Conservation (phyloP, 2,797 vertebrate species). For the Tokudaia muenninki region DNA sequence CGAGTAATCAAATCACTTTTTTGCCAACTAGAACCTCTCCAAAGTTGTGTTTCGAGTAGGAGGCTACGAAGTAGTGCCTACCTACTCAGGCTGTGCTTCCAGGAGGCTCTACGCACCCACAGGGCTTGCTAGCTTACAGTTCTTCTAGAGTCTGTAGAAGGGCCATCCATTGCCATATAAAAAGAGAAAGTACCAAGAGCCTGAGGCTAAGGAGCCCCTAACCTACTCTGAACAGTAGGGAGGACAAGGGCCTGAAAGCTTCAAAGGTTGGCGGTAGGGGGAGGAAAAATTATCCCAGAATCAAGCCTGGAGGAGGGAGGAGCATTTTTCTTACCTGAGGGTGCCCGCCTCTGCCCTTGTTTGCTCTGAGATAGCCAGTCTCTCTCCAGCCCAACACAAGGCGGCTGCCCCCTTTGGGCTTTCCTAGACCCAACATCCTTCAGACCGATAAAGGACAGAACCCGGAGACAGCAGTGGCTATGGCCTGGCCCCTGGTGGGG, state of each 20-base stretch:
- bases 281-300: background rate
- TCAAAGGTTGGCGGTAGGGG: background rate
- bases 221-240: background rate
- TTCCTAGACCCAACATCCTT: background rate
- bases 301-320: conserved; percentile 57
- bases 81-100: background rate
- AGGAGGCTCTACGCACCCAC: background rate
- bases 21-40: conserved; percentile 44
- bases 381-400: background rate
- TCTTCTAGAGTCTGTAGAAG: background rate
- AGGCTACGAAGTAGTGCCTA: background rate
- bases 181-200: background rate
- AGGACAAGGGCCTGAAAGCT: background rate
- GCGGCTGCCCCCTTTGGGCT: conserved; percentile 13
- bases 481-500: background rate
- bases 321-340: conserved; percentile 47
- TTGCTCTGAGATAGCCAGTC: conserved; percentile 79
- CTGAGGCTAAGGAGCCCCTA: background rate
- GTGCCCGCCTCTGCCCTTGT: conserved; percentile 77
- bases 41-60: background rate
- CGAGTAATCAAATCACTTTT: background rate
- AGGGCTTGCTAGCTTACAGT: background rate
- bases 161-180: background rate
- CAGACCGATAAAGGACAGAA: background rate
- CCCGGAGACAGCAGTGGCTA: background rate